A percentile compares a stretch with the other conserved stretches of the same genome.
Evolutionary conservation across 1,140 invertebrate species (phyloP).

Genomic region (Aethina tumida): DNA sequence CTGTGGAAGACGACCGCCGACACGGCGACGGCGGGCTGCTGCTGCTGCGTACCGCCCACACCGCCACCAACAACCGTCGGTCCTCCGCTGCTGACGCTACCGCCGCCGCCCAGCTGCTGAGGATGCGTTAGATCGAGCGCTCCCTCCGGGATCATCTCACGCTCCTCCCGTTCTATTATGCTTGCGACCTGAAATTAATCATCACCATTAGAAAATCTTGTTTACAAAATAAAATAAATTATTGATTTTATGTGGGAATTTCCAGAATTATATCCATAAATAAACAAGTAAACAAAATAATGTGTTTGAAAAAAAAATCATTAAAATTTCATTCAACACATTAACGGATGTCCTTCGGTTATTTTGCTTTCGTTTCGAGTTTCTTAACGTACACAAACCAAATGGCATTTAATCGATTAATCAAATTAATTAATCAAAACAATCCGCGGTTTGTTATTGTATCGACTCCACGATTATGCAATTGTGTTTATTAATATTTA

Average conservation of each 20-base stretch:
- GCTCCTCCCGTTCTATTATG: slow-evolving; percentile 13
- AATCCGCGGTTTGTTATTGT: too few relatives aligned
- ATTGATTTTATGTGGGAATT: too few relatives aligned
- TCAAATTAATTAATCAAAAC: too few relatives aligned
- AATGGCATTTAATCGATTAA: too few relatives aligned
- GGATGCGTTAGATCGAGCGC: slow-evolving; percentile 53
- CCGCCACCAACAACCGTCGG: too few relatives aligned
- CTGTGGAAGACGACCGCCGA: slow-evolving; percentile 28
- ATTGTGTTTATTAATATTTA: too few relatives aligned
- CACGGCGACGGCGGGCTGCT: slow-evolving; percentile 5
- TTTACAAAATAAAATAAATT: not conserved
- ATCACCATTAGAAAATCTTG: not conserved
- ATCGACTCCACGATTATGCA: too few relatives aligned
- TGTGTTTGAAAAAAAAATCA: slow-evolving; percentile 1
- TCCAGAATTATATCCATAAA: too few relatives aligned
- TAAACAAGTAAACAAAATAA: slow-evolving; percentile 4
- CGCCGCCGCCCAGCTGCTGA: slow-evolving; percentile 22
- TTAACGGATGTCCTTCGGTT: too few relatives aligned
- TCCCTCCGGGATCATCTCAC: slow-evolving; percentile 40
- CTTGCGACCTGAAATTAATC: slow-evolving; percentile 11
- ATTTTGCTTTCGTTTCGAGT: too few relatives aligned
- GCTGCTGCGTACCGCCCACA: slow-evolving; percentile 16
- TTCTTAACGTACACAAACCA: too few relatives aligned
- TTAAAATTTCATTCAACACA: slow-evolving; percentile 2
- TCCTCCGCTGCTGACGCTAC: slow-evolving; percentile 9